Evolutionary conservation across 2,888 invertebrate species (phyloP), one percentile per base, ranked within the genome.

Genomic region (Rotaria macrura): DNA sequence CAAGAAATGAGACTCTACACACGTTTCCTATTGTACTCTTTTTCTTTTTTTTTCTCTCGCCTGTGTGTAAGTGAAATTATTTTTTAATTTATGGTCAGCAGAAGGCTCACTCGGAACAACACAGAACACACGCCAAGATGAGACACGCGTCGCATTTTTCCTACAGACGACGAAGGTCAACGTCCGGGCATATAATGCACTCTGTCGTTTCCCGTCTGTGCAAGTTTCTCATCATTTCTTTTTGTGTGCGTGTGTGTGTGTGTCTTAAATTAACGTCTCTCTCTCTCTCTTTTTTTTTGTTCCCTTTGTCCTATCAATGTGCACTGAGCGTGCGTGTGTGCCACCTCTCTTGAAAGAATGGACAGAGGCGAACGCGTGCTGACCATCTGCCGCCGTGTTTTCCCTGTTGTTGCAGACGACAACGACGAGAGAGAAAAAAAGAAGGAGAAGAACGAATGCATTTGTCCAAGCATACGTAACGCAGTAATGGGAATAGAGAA

Each of bases 351-450:
- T 20, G 65, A 65, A 65, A 34, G 65, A 65, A 65, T 65, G 65
- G 65, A 65, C 65, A 65, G 65, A 65, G 65, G 34, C 65, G 65
- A 65, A 34, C 65, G 65, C 65, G 65, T 65, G 65, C 34, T 65
- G 65, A 65, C 65, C 65, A 65, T 65, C 65, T 65, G 65, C 65
- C 65, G 65, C 65, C 65, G 65, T 65, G 65, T 65, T 65, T 65
- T 65, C 65, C 65, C 29, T 65, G 65, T 65, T 65, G 17, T 65
- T 65, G 20, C 34, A 65, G 65, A 65, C 65, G 65, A 65, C 65
- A 34, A 65, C 65, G 65, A 12, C 65, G 65, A 65, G 65, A 65
- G 65, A 65, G 20, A 38, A 34, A 65, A 34, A 57, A 57, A 57
- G 14, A n/a, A 65, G 2, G 34, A 65, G 34, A 65, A 65, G 65